Conservation (phyloP, 92 coral and sea anemone species). For the Parazoanthus darwini region DNA sequence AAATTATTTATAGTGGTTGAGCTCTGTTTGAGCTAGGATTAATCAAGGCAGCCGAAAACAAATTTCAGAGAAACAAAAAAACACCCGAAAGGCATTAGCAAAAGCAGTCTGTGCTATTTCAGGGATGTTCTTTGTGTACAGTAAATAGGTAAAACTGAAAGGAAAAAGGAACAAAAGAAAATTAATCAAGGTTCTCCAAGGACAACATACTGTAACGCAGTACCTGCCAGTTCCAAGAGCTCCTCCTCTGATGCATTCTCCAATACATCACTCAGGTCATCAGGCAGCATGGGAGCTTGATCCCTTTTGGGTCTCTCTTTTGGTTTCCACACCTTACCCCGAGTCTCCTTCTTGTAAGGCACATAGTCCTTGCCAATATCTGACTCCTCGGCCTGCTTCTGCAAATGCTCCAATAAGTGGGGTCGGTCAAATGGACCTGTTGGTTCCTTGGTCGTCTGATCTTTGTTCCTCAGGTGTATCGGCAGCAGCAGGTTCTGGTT, state of each 20-base stretch:
- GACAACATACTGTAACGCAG: no score
- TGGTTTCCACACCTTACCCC: slow-evolving; percentile 85
- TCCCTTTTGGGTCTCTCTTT: slow-evolving; percentile 61
- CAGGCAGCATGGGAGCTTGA: slow-evolving; percentile 76
- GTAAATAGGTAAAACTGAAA: no score
- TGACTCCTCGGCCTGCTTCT: slow-evolving; percentile 83
- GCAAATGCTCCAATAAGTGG: slow-evolving; percentile 80
- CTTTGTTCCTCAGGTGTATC: slow-evolving; percentile 70
- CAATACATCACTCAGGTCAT: slow-evolving; percentile 87
- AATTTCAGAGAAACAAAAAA: no score
- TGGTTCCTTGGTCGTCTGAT: slow-evolving; percentile 78
- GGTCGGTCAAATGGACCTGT: slow-evolving; percentile 83
- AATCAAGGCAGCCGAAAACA: no score
- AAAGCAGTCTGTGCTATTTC: no score
- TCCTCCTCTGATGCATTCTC: slow-evolving; percentile 96
- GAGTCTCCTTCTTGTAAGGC: slow-evolving; percentile 94
- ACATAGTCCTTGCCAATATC: slow-evolving; percentile 76
- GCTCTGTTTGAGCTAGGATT: no score
- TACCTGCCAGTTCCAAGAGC: slow-evolving; percentile 91
- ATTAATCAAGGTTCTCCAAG: no score
- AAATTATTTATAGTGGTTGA: no score
- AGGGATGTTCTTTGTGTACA: no score
- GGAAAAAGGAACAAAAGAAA: no score
- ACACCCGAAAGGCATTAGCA: no score
- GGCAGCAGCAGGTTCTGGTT: slow-evolving; percentile 84